Evolutionary conservation across 2,888 invertebrate genomes (phyloP), one percentile per base, ranked within the genome.

Genomic region (Rambutsinella grinnellia): DNA sequence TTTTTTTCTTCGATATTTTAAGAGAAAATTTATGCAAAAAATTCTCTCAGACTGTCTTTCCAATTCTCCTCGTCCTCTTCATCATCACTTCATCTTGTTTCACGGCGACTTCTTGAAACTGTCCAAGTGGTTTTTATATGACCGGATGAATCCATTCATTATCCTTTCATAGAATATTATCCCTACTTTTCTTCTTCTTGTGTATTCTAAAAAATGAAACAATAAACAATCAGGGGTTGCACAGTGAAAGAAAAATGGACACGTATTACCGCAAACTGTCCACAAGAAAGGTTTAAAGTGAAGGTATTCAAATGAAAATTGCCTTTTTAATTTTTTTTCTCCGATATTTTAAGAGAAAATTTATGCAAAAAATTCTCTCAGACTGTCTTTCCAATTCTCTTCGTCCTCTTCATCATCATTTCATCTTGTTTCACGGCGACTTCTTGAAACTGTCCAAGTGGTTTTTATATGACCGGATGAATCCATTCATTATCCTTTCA

Each of bases 121-220:
- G 65, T 65, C 65, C 54, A 21, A 27, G 49, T 36, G 26, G 19
- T n/a, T 66, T 58, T 53, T 58, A 66, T 54, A 65, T 26, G 65
- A 47, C 67, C 47, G 66, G 74, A 74, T 74, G 74, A 23, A 54
- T 67, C 57, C 67, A 61, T 74, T 74, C 74, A 72, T 75, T 62
- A 58, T 68, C 36, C 44, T 17, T 28, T 27, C 58, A 57, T 58
- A 56, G 53, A 28, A 27, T 75, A 56, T 23, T 57, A 28, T 62
- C 15, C 56, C 24, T 23, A 28, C 62, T 56, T 66, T 36, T 27
- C 49, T 54, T 60, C 28, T 21, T 58, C 46, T 72, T 47, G 61
- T 60, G n/a, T n/a, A n/a, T n/a, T n/a, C n/a, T n/a, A n/a, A n/a
- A n/a, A 56, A 46, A 46, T 46, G 56, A 56, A 46, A 54, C 56